Conservation (phyloP, 2,113 vertebrate genomes). For the Ictalurus punctatus region DNA sequence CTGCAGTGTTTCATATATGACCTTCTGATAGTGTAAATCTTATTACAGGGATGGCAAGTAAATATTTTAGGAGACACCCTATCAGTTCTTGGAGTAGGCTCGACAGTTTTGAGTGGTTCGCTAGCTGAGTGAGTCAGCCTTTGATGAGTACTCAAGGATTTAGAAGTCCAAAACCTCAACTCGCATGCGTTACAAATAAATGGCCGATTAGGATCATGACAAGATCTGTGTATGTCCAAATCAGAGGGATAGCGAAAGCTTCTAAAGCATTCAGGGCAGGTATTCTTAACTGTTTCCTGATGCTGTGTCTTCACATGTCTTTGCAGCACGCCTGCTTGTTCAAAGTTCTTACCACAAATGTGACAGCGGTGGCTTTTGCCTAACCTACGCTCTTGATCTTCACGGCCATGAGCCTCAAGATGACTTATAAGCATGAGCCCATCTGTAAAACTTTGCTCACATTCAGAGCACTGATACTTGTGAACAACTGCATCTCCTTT, state of each 20-base stretch:
- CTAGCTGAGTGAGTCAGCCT: neutral
- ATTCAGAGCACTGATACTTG: constrained; percentile 78
- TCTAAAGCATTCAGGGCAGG: constrained; percentile 64
- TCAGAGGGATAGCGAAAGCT: constrained; percentile 56
- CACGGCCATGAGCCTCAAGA: constrained; percentile 74
- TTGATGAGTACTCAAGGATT: constrained; percentile 63
- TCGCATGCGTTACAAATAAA: constrained; percentile 66
- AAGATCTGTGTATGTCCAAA: constrained; percentile 64
- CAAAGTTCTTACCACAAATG: constrained; percentile 62
- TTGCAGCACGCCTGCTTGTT: constrained; percentile 55
- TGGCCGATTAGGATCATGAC: constrained; percentile 65
- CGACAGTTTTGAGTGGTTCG: constrained; percentile 18
- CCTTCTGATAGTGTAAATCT: constrained; percentile 61
- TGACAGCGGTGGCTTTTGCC: constrained; percentile 60
- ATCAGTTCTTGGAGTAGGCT: neutral
- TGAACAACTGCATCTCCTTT: constrained; percentile 55
- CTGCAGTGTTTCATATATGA: constrained; percentile 67
- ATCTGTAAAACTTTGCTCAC: constrained; percentile 75
- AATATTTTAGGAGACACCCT: constrained; percentile 35
- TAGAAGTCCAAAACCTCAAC: constrained; percentile 63
- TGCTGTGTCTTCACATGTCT: constrained; percentile 68
- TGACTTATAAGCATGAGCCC: constrained; percentile 76
- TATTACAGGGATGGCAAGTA: constrained; percentile 67
- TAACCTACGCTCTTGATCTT: constrained; percentile 59
- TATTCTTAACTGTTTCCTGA: constrained; percentile 28